Percentiles rank a stretch among this genome's conserved stretches.
These are phyloP conservation scores for Lophura nycthemera DNA, from an alignment of 2,113 vertebrate genomes.

Conservation along the genomic window DNA sequence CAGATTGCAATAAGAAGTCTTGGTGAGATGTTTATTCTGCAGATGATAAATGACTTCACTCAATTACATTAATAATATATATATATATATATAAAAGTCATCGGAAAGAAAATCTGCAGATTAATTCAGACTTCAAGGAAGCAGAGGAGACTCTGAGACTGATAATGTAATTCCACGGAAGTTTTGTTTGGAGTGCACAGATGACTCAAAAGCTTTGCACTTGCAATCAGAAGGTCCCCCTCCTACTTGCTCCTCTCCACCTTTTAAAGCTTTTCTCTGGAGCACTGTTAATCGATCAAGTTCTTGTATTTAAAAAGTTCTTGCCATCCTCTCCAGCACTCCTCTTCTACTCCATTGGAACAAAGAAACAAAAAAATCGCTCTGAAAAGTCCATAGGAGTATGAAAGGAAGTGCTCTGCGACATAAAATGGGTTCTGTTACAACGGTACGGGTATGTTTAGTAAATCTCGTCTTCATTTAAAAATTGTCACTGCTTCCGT, in stretches of 20 bases:
- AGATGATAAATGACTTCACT: background rate
- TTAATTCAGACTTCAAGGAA: background rate
- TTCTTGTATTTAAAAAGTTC: background rate
- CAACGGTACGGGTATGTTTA: background rate
- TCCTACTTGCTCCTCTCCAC: accelerated
- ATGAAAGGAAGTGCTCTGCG: background rate
- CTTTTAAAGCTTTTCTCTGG: background rate
- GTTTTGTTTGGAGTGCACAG: background rate
- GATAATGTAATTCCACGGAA: background rate
- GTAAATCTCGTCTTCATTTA: constrained; percentile 33
- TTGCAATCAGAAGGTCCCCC: background rate
- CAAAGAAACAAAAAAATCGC: background rate
- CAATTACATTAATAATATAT: background rate
- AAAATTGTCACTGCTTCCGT: background rate
- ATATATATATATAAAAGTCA: background rate
- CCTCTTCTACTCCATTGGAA: background rate
- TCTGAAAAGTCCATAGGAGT: background rate
- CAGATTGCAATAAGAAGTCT: background rate
- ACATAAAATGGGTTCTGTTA: background rate
- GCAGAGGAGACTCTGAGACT: background rate
- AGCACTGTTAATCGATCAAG: background rate
- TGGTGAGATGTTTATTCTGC: background rate
- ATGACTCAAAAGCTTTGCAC: background rate
- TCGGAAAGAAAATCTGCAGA: background rate
- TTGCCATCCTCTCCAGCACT: background rate